Evolutionary conservation across 2,113 vertebrate genomes (phyloP), one percentile per base, ranked within the genome.

Genomic region (Ornithorhynchus anatinus): DNA sequence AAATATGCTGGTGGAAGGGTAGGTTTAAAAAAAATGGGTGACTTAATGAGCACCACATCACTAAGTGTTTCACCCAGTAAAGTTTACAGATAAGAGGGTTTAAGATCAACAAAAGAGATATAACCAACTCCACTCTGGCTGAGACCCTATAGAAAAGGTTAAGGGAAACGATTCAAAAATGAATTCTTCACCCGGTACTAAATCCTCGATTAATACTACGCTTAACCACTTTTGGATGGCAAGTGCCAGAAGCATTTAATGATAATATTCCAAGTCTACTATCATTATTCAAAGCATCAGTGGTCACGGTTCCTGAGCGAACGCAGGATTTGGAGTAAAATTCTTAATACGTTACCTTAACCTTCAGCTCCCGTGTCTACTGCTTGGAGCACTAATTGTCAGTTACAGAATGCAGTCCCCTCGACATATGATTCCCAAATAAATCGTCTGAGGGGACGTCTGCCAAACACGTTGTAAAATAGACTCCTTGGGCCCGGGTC

Each of bases 341-440:
- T 70, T 84, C 82, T 89, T 73, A 61, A 58, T 52, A 82, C 90
- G 85, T 75, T 80, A 86, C 87, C 82, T 88, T 80, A 92, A 86
- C 84, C 82, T 78, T 76, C 66, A 45, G 69, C 79, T 87, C 70
- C 79, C 36, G 29, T 82, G 90, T 83, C 86, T 84, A 85, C 78
- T 81, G 80, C 81, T 80, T 61, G 67, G 77, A 74, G 80, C 81
- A 59, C 52, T 85, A 88, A 89, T 78, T 80, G 80, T 36, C 64
- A 89, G 87, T 88, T 91, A 92, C 79, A 82, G 84, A 89, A 85
- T 67, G 72, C 22, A 16, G 77, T 87, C 84, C 75, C n/a, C 66
- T 38, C 17, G 87, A 89, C 81, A 72, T 78, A 71, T 1, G 76
- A 59, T 72, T 85, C 86, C 75, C 82, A 90, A 86, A 91, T 89